Base-by-base conservation (phyloP, 2,113 vertebrate species). In the Morone saxatilis region DNA sequence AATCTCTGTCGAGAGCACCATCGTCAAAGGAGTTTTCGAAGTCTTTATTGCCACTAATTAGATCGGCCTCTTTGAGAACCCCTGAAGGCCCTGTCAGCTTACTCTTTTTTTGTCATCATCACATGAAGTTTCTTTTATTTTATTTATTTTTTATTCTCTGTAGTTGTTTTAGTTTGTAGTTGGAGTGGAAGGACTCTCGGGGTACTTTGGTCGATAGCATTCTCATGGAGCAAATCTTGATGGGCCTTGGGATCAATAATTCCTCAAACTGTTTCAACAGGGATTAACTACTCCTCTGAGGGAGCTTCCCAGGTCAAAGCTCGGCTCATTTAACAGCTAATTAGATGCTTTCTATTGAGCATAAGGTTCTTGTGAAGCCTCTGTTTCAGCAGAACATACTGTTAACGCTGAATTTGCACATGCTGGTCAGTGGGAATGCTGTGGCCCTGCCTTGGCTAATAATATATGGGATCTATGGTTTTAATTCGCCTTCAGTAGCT, bases 251-350 rank as follows among this genome's bases (percentile, higher is more conserved):
- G 91, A 94, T 94, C 94, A 85, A 94, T 95, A 89, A 84, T 80
- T 89, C 81, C 85, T 93, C 89, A 90, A 89, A 91, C 86, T 90
- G 77, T 89, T 92, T 94, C 89, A 91, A 81, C 71, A 65, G 80
- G 92, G 92, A 95, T 94, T 94, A 94, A 86, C 77, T 78, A 74
- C 50, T 47, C 90, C 86, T 91, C 72, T 54, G 87, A 86, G 82
- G 72, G 73, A 81, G 81, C 72, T 86, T 89, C 78, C 79, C 62
- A 11, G 89, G 89, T 91, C 89, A 91, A 86, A 67, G 80, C 89
- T 88, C 5, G 80, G 70, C 90, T 91, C 87, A 88, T 93, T 93
- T 89, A 93, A 80, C 82, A 86, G 87, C 90, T 93, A 95, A 94
- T 94, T 94, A 94, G 90, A 79, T 56, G 78, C 86, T 86, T 90